phyloP scores from a whole-genome alignment of 1,140 invertebrate species.

The Liolophura sinensis region DNA sequence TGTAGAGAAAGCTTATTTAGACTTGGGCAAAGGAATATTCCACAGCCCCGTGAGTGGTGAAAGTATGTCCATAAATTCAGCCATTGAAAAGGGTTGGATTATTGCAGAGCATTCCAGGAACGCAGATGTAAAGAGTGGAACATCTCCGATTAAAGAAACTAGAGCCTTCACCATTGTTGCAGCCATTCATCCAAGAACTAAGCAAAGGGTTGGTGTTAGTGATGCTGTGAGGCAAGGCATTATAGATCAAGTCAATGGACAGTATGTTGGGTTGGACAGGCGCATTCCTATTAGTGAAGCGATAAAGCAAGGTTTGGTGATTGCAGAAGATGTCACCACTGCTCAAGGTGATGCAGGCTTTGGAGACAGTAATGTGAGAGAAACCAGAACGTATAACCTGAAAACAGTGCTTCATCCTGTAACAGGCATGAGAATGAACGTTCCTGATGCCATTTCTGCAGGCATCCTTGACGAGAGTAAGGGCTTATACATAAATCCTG shows the following conservation, averaged over 20 bases:
- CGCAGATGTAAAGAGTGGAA: slow-evolving; percentile 25
- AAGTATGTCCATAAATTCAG: slow-evolving; percentile 79
- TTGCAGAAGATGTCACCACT: slow-evolving; percentile 41
- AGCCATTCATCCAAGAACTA: slow-evolving; percentile 82
- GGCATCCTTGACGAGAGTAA: slow-evolving; percentile 81
- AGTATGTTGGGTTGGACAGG: slow-evolving; percentile 45
- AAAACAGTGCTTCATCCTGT: slow-evolving; percentile 72
- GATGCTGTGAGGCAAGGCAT: slow-evolving; percentile 85
- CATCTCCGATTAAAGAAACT: slow-evolving; percentile 46
- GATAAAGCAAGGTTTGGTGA: slow-evolving; percentile 63
- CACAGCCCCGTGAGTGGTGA: slow-evolving; percentile 70
- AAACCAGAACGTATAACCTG: slow-evolving; percentile 54
- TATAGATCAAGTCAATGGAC: slow-evolving; percentile 77
- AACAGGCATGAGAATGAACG: slow-evolving; percentile 63
- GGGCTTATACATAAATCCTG: slow-evolving; percentile 79
- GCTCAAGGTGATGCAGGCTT: slow-evolving; percentile 18
- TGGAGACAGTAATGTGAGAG: slow-evolving; percentile 28
- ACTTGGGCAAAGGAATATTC: slow-evolving; percentile 72
- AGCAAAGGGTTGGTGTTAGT: slow-evolving; percentile 76
- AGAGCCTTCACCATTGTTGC: slow-evolving; percentile 60
- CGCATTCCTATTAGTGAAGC: slow-evolving; percentile 80
- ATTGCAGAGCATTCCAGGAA: slow-evolving; percentile 40
- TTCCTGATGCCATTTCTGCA: slow-evolving; percentile 78
- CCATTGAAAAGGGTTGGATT: slow-evolving; percentile 63
- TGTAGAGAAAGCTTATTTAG: slow-evolving; percentile 59